phyloP scores from a whole-genome alignment of 2,888 invertebrate species.

The Pollenia angustigena region DNA sequence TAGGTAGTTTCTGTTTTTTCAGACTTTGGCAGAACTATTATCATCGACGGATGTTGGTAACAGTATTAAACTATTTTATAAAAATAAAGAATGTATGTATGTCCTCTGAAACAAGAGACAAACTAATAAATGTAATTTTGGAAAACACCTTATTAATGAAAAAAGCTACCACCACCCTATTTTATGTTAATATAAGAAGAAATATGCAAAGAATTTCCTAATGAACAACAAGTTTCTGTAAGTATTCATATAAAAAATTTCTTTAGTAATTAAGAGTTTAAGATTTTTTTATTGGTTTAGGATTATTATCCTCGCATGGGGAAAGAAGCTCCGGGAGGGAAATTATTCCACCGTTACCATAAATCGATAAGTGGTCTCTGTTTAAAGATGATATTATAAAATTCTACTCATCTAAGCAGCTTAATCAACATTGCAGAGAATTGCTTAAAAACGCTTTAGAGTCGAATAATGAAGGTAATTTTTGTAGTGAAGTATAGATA shows the following conservation, averaged over 20 bases:
- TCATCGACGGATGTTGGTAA: slow-evolving; percentile 13
- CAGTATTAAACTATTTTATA: slow-evolving; percentile 6
- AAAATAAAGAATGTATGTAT: slow-evolving; percentile 9
- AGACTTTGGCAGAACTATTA: slow-evolving; percentile 20
- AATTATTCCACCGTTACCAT: slow-evolving; percentile 35
- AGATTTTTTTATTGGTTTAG: slow-evolving; percentile 3
- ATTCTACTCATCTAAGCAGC: neutral
- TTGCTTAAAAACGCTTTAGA: neutral
- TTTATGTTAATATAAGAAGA: slow-evolving; percentile 11
- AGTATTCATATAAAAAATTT: slow-evolving; percentile 28
- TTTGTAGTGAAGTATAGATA: too few relatives aligned
- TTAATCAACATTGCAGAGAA: neutral
- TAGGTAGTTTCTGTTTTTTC: neutral
- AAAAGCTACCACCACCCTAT: neutral
- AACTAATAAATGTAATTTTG: slow-evolving; percentile 20
- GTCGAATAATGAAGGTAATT: too few relatives aligned
- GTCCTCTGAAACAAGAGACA: slow-evolving; percentile 17
- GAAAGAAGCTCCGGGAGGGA: slow-evolving; percentile 32
- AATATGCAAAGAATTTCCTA: slow-evolving; percentile 27
- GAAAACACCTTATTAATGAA: slow-evolving; percentile 4
- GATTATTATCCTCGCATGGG: slow-evolving; percentile 28
- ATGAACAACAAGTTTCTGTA: slow-evolving; percentile 18
- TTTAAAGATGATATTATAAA: too few relatives aligned
- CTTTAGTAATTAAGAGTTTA: neutral
- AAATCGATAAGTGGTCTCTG: too few relatives aligned